These are phyloP conservation scores for Syngnathus typhle DNA, from an alignment of 2,113 vertebrate genomes.

Conservation along the genomic window DNA sequence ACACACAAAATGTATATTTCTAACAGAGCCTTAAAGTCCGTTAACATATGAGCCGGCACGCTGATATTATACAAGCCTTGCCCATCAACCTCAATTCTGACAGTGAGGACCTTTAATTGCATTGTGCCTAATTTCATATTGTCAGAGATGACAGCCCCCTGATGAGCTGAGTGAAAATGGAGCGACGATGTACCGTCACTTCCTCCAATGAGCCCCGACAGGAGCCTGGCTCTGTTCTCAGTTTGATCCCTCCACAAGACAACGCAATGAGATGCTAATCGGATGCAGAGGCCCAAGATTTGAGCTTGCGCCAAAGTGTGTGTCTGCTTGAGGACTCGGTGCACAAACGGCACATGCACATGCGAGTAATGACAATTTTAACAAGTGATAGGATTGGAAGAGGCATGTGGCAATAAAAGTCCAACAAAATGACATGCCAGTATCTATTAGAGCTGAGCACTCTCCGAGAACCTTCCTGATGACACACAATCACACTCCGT, in stretches of 20 bases:
- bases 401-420: slow-evolving; percentile 62
- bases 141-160: slow-evolving; percentile 41
- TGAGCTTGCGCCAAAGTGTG: slow-evolving; percentile 42
- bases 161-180: slow-evolving; percentile 37
- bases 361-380: slow-evolving; percentile 43
- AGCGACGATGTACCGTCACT: slow-evolving; percentile 40
- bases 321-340: slow-evolving; percentile 19
- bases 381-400: slow-evolving; percentile 56
- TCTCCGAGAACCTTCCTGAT: slow-evolving; percentile 24
- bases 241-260: slow-evolving; percentile 49
- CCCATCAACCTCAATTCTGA: slow-evolving; percentile 40
- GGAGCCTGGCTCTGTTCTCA: slow-evolving; percentile 30
- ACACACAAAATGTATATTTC: slow-evolving; percentile 1
- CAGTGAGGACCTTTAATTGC: slow-evolving; percentile 45
- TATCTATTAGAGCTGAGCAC: slow-evolving; percentile 39
- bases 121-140: slow-evolving; percentile 52
- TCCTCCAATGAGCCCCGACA: slow-evolving; percentile 36
- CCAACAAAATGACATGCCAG: slow-evolving; percentile 59
- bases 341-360: slow-evolving; percentile 7
- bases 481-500: slow-evolving; percentile 20
- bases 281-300: slow-evolving; percentile 42
- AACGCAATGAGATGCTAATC: slow-evolving; percentile 55
- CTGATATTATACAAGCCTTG: slow-evolving; percentile 4
- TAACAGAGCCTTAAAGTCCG: slow-evolving; percentile 7
- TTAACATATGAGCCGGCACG: slow-evolving; percentile 1